Evolutionary conservation across 2,888 invertebrate genomes (phyloP), one percentile per base, ranked within the genome.

Genomic region (Parelbella ahira): DNA sequence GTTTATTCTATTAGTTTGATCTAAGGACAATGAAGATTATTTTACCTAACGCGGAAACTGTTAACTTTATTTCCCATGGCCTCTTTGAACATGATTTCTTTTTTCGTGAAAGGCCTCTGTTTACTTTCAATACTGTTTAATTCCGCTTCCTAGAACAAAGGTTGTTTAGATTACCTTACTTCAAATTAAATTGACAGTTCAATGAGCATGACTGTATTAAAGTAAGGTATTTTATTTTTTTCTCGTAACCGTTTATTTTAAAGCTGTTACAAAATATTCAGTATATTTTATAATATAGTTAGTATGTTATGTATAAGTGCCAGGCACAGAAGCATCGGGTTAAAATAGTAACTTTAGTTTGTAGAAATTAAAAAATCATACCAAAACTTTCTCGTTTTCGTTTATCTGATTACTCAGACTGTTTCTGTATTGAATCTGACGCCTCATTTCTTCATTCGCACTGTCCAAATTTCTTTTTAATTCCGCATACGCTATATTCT

Each of bases 371-470:
- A n/a, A 15, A 15, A 15, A 3, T 15, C 59, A 58, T 56, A 80
- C 86, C 70, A 73, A 57, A 38, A 62, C 49, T 41, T 54, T 71
- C 23, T 78, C 74, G 49, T 82, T 82, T 1, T 74, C 70, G 12
- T 54, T 60, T 21, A 83, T 76, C 48, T 87, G 87, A 6, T 47
- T 47, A 1, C 51, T 65, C 45, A 87, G 55, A 9, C 51, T 59
- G n/a, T 73, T 64, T 44, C 75, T 72, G 43, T 82, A 86, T 3
- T 78, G 70, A 2, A 73, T 56, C 44, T 86, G 87, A 18, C 60
- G 61, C 30, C 49, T 58, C 28, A 83, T 39, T 48, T 82, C 86
- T 2, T 68, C 58, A 13, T 75, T 69, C 0, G 83, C 78, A 13
- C 52, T 60, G 1, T 70, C 57, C 10, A 84, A 48, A 11, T 62